phyloP scores from a whole-genome alignment of 53 echinoderm and acorn worm genomes.

The Luidia sarsii region DNA sequence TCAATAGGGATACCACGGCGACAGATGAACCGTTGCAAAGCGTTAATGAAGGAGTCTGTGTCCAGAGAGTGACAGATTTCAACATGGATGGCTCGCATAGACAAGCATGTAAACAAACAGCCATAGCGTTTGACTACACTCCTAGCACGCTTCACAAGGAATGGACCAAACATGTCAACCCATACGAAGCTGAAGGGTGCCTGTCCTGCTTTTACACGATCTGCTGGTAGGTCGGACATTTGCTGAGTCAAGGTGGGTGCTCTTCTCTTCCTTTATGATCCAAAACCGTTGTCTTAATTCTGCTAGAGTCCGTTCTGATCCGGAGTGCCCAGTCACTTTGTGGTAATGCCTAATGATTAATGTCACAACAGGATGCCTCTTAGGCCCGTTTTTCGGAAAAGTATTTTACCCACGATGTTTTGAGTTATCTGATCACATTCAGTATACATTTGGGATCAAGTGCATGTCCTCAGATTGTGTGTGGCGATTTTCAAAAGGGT shows the following conservation, averaged over 20 bases:
- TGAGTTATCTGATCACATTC: too few relatives aligned
- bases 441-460: too few relatives aligned
- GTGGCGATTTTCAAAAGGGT: too few relatives aligned
- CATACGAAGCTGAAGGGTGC: conserved; percentile 21
- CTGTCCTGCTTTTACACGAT: conserved; percentile 9
- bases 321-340: neutral
- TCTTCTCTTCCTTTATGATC: conserved; percentile 28
- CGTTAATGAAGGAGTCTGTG: conserved; percentile 11
- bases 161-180: conserved; percentile 21
- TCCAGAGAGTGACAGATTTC: conserved; percentile 1
- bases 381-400: too few relatives aligned
- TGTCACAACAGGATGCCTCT: conserved; percentile 10
- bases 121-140: conserved; percentile 8
- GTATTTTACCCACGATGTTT: too few relatives aligned
- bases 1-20: conserved; percentile 7
- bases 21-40: neutral
- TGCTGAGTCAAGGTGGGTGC: conserved; percentile 9
- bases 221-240: conserved; percentile 35
- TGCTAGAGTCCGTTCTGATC: conserved; percentile 20
- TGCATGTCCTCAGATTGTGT: too few relatives aligned
- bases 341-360: conserved; percentile 31
- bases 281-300: conserved; percentile 34
- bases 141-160: conserved; percentile 17
- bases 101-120: conserved; percentile 33
- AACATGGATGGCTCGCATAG: conserved; percentile 13